Conservation (phyloP, 2,113 vertebrate species). For the Notechis scutatus region DNA sequence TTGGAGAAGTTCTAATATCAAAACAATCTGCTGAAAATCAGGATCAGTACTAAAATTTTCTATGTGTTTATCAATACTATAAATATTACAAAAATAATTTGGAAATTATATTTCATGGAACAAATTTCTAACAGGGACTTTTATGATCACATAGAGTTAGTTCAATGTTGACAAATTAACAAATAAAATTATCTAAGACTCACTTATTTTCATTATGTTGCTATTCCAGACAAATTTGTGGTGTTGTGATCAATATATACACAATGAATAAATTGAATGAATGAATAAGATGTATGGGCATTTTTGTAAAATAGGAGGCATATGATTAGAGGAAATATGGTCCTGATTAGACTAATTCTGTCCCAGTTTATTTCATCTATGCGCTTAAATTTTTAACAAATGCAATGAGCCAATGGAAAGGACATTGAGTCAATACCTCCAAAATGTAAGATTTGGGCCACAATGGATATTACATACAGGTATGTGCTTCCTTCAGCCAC, state of each 20-base stretch:
- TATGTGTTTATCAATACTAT: constrained; percentile 15
- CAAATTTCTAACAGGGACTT: not conserved
- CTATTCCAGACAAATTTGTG: constrained; percentile 26
- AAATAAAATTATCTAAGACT: not conserved
- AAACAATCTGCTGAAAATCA: not conserved
- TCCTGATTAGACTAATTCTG: not conserved
- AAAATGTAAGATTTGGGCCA: not conserved
- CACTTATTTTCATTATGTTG: not conserved
- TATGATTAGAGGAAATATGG: not conserved
- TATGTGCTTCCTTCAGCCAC: not conserved
- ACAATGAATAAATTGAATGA: constrained; percentile 41
- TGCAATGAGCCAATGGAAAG: not conserved
- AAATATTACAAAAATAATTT: not conserved
- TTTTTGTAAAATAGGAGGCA: not conserved
- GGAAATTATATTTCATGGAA: not conserved
- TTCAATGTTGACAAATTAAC: not conserved
- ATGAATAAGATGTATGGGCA: constrained; percentile 22
- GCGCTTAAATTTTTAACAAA: not conserved
- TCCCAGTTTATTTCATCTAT: not conserved
- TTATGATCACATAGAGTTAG: not conserved
- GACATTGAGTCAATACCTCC: not conserved
- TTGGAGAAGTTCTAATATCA: not conserved
- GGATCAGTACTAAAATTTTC: not conserved
- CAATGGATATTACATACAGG: not conserved
- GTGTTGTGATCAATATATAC: constrained; percentile 36